Evolutionary conservation across 37 sponge, comb jelly and placozoan genomes (phyloP).

Genomic region (Eunapius fragilis): DNA sequence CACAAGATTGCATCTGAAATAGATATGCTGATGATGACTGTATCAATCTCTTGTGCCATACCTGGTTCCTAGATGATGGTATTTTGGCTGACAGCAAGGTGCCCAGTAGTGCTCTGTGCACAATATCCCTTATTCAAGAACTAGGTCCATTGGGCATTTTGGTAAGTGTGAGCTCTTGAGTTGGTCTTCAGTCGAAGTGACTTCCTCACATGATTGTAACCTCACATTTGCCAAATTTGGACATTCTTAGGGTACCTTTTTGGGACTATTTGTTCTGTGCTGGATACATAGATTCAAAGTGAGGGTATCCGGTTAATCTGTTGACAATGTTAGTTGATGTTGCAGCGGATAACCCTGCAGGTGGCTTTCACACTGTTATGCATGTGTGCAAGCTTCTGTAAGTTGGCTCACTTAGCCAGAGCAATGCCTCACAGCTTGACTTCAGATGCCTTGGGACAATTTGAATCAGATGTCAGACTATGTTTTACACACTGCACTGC

Average conservation of each 20-base stretch:
- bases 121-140: no score
- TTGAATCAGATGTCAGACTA: no score
- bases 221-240: background rate
- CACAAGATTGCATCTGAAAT: no score
- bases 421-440: background rate
- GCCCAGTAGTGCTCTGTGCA: no score
- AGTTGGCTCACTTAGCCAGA: background rate
- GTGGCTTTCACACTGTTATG: background rate
- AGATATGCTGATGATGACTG: no score
- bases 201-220: background rate
- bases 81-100: no score
- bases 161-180: background rate
- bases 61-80: no score
- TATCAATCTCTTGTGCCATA: no score
- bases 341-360: background rate
- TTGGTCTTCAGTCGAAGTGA: background rate
- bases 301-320: background rate
- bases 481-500: no score
- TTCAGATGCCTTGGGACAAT: no score
- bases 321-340: background rate
- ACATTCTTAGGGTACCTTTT: background rate
- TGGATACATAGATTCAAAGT: background rate
- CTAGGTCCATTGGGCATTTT: no score
- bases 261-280: background rate
- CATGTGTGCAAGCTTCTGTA: background rate